Evolutionary conservation across 2,797 vertebrate species (phyloP), one percentile per base, ranked within the genome.

Genomic region (Danio albolineatus): DNA sequence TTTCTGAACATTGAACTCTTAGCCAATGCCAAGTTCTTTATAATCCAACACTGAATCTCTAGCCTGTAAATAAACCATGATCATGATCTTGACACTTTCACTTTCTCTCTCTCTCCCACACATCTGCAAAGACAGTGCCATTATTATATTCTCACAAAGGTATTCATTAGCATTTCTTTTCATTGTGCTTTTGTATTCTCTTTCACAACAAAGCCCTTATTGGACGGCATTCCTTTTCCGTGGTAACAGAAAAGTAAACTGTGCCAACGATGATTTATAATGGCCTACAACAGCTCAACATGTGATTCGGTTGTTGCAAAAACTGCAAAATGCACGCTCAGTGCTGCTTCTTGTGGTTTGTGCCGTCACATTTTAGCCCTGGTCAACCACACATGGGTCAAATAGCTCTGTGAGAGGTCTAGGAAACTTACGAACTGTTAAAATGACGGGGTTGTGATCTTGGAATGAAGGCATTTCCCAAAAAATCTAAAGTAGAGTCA

Each of bases 251-350:
- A 65, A 76, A 5, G 0, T 10, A 16, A 64, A 16, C 16, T 17
- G 36, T 7, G 36, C 39, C 41, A 54, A 41, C 49, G 54, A 78
- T 71, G 46, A 71, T 78, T 78, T 54, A 78, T 62, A 60, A 71
- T 10, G 17, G 17, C 16, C 17, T 61, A 49, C 13, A 48, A 69
- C 65, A 21, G 9, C 56, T 7, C n/a, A 28, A 49, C 57, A 64
- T 73, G 69, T 48, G 78, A 79, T 16, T 64, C 48, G 57, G 10
- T 51, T 19, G 4, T 28, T 49, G 43, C 28, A 57, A 12, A 71
- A 48, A 54, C 21, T 74, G 28, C 3, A 28, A n/a, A 28, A 28
- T 28, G 28, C 28, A 28, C 28, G 28, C 28, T n/a, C n/a, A 9
- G 41, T n/a, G n/a, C n/a, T n/a, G n/a, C n/a, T 28, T 28, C 28